Percentiles rank a stretch among this genome's conserved stretches.
Evolutionary conservation across 2,113 vertebrate species (phyloP).

Genomic region (Cephalopholis sonnerati): DNA sequence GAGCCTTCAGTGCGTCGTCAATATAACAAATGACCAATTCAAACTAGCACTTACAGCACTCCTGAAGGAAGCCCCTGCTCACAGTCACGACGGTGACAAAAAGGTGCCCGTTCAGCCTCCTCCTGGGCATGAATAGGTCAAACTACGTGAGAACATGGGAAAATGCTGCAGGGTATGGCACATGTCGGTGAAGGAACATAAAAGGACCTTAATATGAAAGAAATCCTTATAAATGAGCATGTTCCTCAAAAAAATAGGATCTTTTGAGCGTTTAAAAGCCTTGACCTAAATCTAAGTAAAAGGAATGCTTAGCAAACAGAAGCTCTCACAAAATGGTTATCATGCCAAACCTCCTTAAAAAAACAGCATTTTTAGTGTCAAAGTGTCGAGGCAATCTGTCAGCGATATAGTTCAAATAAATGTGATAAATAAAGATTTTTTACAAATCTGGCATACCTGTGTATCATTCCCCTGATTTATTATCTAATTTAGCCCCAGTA

Average conservation of each 20-base stretch:
- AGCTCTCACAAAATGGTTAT: neutral
- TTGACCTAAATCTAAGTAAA: neutral
- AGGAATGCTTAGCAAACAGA: neutral
- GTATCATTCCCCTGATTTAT: too few species aligned
- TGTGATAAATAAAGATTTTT: too few species aligned
- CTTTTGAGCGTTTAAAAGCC: neutral
- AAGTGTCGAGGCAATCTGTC: too few species aligned
- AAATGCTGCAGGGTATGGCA: slow-evolving; percentile 22
- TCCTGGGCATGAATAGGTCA: neutral
- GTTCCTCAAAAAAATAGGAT: neutral
- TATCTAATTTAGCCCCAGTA: neutral
- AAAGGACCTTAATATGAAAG: neutral
- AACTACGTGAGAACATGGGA: slow-evolving; percentile 1
- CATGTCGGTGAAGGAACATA: neutral
- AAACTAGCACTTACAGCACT: slow-evolving; percentile 54
- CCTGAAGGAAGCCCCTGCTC: slow-evolving; percentile 49
- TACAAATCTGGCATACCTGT: too few species aligned
- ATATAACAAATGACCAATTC: slow-evolving; percentile 81
- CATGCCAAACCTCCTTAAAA: neutral
- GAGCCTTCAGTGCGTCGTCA: slow-evolving; percentile 74
- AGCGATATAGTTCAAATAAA: too few species aligned
- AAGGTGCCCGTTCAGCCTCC: slow-evolving; percentile 20
- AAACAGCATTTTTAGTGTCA: neutral
- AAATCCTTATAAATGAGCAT: neutral
- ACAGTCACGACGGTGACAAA: neutral